Conservation (phyloP, 2,888 invertebrate species). For the Dynastes hyllus region DNA sequence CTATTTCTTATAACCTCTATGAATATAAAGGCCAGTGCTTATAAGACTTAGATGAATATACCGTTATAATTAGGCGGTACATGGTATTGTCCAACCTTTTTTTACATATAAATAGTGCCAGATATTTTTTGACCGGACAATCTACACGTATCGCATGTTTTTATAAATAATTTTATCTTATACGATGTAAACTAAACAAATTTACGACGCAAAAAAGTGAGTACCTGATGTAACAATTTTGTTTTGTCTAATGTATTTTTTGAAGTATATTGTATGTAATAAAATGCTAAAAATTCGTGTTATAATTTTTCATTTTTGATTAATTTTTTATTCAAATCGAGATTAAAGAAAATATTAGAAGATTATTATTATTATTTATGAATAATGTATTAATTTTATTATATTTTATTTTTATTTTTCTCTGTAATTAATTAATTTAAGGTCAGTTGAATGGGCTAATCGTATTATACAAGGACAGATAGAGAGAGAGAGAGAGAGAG, state of each 20-base stretch:
- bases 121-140: conserved; percentile 46
- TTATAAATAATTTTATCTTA: background rate
- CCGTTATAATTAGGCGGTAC: conserved; percentile 3
- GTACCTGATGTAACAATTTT: conserved; percentile 50
- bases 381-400: conserved; percentile 22
- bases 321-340: conserved; percentile 4
- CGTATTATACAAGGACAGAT: background rate
- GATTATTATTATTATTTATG: conserved; percentile 11
- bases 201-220: conserved; percentile 47
- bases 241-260: conserved; percentile 4
- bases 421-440: conserved; percentile 3
- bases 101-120: background rate
- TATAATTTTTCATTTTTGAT: background rate
- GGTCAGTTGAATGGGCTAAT: conserved; percentile 26
- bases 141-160: background rate
- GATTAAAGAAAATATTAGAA: background rate
- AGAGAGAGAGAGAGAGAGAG: background rate
- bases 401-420: conserved; percentile 1
- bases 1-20: too few species aligned
- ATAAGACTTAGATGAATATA: background rate
- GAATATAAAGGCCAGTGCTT: conserved; percentile 14
- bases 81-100: background rate
- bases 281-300: too few species aligned
- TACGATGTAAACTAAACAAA: conserved; percentile 26
- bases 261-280: background rate